Conservation (phyloP, 2,888 invertebrate species). For the Drosophila limbata region DNA sequence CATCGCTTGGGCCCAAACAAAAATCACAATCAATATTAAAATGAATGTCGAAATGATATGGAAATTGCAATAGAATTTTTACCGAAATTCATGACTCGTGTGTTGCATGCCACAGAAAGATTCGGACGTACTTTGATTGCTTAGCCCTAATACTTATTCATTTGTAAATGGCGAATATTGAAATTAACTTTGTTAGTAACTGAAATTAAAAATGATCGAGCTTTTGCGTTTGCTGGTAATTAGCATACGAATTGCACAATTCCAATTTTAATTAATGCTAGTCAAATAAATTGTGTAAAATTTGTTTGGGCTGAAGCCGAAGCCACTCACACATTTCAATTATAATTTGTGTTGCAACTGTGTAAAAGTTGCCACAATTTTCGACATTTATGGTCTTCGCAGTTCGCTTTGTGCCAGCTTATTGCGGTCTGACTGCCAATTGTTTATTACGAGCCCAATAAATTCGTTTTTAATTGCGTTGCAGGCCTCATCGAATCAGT, state of each 20-base stretch:
- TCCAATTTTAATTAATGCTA: conserved; percentile 66
- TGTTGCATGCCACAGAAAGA: conserved; percentile 48
- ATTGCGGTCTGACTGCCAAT: conserved; percentile 33
- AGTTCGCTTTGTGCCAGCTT: conserved; percentile 30
- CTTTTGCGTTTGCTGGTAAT: conserved; percentile 30
- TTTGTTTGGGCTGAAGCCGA: conserved; percentile 14
- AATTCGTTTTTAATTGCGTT: conserved; percentile 43
- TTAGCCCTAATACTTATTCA: conserved; percentile 42
- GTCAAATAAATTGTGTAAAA: conserved; percentile 54
- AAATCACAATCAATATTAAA: conserved; percentile 3
- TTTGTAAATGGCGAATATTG: conserved; percentile 38
- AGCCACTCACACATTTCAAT: conserved; percentile 46
- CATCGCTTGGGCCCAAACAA: conserved; percentile 24
- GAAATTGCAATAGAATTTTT: conserved; percentile 17
- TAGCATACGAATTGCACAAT: conserved; percentile 51
- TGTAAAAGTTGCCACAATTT: conserved; percentile 30
- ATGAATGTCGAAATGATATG: conserved; percentile 7
- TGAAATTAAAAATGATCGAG: conserved; percentile 13
- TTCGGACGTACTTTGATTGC: conserved; percentile 29
- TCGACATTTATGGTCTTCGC: conserved; percentile 34
- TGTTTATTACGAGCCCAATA: conserved; percentile 26
- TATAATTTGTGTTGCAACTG: conserved; percentile 43
- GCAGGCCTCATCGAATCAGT: conserved; percentile 4
- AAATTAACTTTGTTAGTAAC: conserved; percentile 22
- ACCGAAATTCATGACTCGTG: conserved; percentile 1